phyloP scores from a whole-genome alignment of 1,140 invertebrate species.

The Calephelis nemesis region DNA sequence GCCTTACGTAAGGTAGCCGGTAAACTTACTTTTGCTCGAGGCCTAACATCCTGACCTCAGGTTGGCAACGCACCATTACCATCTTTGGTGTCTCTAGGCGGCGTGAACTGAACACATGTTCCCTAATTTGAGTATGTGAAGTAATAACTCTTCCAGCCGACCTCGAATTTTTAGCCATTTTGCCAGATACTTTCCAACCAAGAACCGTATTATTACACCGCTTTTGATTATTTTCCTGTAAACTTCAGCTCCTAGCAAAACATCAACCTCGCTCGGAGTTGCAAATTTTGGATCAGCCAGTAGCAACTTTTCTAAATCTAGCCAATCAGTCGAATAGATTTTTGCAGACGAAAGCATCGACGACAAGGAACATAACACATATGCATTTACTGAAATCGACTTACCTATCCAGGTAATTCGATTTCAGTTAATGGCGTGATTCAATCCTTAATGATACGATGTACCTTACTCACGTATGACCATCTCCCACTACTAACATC shows the following conservation, averaged over 20 bases:
- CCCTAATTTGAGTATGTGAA: slow-evolving; percentile 14
- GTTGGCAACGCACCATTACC: too few relatives aligned
- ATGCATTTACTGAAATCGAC: slow-evolving; percentile 29
- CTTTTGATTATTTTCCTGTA: slow-evolving; percentile 32
- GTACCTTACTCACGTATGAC: slow-evolving; percentile 24
- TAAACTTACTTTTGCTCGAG: too few relatives aligned
- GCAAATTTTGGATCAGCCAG: slow-evolving; percentile 33
- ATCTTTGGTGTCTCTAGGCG: too few relatives aligned
- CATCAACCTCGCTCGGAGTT: slow-evolving; percentile 33
- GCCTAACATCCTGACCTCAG: too few relatives aligned
- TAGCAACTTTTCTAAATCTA: slow-evolving; percentile 16
- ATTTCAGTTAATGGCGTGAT: slow-evolving; percentile 29
- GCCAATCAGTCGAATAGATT: slow-evolving; percentile 20
- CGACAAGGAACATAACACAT: slow-evolving; percentile 31
- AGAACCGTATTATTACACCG: slow-evolving; percentile 32
- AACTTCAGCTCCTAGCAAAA: slow-evolving; percentile 36
- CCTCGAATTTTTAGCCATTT: not conserved
- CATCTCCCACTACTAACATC: slow-evolving; percentile 32
- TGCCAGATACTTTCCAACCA: slow-evolving; percentile 39
- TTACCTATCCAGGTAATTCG: too few relatives aligned
- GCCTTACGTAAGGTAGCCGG: too few relatives aligned
- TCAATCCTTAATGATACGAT: slow-evolving; percentile 27
- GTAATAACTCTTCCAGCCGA: slow-evolving; percentile 18
- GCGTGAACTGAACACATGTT: slow-evolving; percentile 31
- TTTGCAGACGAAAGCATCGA: slow-evolving; percentile 30